Evolutionary conservation across 2,113 vertebrate genomes (phyloP).

Genomic region (Datnioides undecimradiatus): DNA sequence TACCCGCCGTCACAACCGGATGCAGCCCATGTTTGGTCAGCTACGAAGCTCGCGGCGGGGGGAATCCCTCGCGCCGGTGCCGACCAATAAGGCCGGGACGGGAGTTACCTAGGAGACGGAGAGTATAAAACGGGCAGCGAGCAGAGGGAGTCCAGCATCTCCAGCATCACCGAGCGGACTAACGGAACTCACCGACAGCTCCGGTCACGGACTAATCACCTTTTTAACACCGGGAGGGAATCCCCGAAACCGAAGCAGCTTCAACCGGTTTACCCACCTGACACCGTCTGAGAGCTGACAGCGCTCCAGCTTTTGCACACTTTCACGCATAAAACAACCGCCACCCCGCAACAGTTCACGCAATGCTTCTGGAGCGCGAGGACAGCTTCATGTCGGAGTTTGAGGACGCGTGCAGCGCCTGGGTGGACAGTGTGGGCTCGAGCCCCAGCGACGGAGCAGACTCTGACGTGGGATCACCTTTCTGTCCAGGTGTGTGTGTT

Average conservation of each 20-base stretch:
- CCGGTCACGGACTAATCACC: slow-evolving; percentile 54
- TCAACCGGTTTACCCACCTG: background rate
- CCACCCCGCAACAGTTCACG: background rate
- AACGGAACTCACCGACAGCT: slow-evolving; percentile 22
- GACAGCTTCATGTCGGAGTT: slow-evolving; percentile 81
- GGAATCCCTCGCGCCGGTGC: slow-evolving; percentile 90
- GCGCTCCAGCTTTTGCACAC: background rate
- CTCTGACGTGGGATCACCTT: slow-evolving; percentile 73
- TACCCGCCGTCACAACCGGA: slow-evolving; percentile 86
- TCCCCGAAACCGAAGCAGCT: too few species aligned
- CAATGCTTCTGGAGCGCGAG: slow-evolving; percentile 75
- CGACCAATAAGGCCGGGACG: slow-evolving; percentile 81
- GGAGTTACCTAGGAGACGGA: slow-evolving; percentile 85
- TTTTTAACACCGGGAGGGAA: slow-evolving; percentile 14
- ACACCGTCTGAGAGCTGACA: background rate
- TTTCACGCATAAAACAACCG: too few species aligned
- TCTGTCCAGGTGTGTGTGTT: slow-evolving; percentile 69
- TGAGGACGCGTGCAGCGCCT: slow-evolving; percentile 79
- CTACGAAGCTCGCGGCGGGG: slow-evolving; percentile 87
- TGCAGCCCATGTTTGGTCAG: slow-evolving; percentile 91
- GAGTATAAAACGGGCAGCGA: slow-evolving; percentile 85
- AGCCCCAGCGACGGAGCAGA: slow-evolving; percentile 63
- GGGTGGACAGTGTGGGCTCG: slow-evolving; percentile 79
- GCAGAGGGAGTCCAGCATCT: slow-evolving; percentile 59
- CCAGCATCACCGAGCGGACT: slow-evolving; percentile 37